A percentile compares a stretch with the other conserved stretches of the same genome.
phyloP scores from a whole-genome alignment of 2,888 invertebrate species.

The Tipula unca region DNA sequence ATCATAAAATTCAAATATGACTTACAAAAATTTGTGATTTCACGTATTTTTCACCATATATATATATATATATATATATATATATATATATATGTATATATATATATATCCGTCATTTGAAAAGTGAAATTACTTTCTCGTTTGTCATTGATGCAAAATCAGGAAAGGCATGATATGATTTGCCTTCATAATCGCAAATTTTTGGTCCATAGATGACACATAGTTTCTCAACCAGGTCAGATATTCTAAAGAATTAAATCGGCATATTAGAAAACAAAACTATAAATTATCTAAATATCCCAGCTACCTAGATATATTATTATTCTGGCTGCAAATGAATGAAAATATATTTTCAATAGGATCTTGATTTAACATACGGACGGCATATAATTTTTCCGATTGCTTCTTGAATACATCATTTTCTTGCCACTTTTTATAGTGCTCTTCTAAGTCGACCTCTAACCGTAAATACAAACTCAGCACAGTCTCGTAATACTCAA shows the following conservation, averaged over 20 bases:
- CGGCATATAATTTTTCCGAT: conserved; percentile 63
- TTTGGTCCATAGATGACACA: conserved; percentile 70
- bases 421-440: conserved; percentile 65
- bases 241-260: conserved; percentile 55
- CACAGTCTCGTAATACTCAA: conserved; percentile 42
- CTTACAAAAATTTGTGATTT: too few species aligned
- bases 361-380: conserved; percentile 86
- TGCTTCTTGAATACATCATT: conserved; percentile 68
- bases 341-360: conserved; percentile 88
- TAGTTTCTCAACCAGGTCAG: conserved; percentile 83
- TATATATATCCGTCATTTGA: neutral
- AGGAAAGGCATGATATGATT: conserved; percentile 72
- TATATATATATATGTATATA: too few species aligned
- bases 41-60: too few species aligned
- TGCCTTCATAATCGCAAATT: conserved; percentile 57
- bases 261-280: conserved; percentile 16
- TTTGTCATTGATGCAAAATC: conserved; percentile 52
- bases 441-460: conserved; percentile 57
- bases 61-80: too few species aligned
- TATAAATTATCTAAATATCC: neutral
- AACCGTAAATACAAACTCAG: conserved; percentile 69
- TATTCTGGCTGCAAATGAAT: conserved; percentile 96
- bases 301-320: conserved; percentile 64
- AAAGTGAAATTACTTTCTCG: conserved; percentile 35
- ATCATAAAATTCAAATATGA: too few species aligned